Conservation (phyloP, 2,797 vertebrate genomes). For the Sebastes aleutianus region DNA sequence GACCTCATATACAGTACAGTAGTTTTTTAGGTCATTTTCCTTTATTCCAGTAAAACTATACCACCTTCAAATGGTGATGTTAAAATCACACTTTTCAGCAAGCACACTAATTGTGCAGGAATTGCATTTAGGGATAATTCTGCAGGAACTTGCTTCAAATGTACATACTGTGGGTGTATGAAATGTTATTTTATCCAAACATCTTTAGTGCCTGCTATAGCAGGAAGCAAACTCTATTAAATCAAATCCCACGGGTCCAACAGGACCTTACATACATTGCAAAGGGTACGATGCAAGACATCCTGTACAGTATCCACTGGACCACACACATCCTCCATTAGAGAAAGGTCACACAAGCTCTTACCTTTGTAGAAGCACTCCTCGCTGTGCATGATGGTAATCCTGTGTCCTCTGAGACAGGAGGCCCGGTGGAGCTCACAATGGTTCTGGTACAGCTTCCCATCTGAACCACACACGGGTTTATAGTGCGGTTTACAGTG, state of each 20-base stretch:
- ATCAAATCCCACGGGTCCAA: neutral
- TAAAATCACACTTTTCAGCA: neutral
- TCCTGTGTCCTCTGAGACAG: constrained; percentile 87
- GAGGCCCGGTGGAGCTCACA: constrained; percentile 94
- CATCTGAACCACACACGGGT: constrained; percentile 95
- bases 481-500: constrained; percentile 92
- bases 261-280: neutral
- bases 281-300: neutral
- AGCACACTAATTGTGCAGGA: neutral
- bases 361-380: constrained; percentile 98
- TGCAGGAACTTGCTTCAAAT: neutral
- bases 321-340: neutral
- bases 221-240: neutral
- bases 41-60: neutral
- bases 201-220: neutral
- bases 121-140: neutral
- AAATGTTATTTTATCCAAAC: neutral
- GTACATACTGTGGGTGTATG: neutral
- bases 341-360: constrained; percentile 16
- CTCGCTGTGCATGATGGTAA: constrained; percentile 93
- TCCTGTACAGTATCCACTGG: neutral
- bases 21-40: neutral
- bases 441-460: constrained; percentile 95
- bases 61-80: neutral
- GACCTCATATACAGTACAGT: neutral